Conservation (phyloP, 2,797 vertebrate species). For the Hephaestus fuliginosus region DNA sequence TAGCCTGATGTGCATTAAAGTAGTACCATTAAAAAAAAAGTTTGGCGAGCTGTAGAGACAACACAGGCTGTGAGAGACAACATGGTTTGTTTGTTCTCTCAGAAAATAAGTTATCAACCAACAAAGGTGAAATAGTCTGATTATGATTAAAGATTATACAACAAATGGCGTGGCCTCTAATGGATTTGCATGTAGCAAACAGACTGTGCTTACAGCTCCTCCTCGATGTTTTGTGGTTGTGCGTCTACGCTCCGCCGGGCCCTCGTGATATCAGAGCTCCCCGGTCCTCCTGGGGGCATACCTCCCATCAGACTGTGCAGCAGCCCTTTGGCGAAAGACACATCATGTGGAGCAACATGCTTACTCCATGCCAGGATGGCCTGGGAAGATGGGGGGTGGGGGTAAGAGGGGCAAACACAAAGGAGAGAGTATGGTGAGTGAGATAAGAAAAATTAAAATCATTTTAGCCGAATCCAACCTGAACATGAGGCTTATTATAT, state of each 20-base stretch:
- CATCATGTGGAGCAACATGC: slow-evolving; percentile 71
- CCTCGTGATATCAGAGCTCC: slow-evolving; percentile 23
- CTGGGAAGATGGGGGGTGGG: slow-evolving; percentile 56
- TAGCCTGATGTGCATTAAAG: background rate
- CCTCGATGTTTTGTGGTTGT: slow-evolving; percentile 72
- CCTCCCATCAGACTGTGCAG: slow-evolving; percentile 69
- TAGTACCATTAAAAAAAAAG: no score
- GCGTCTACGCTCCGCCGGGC: slow-evolving; percentile 50
- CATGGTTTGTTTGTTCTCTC: background rate
- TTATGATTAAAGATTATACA: no score
- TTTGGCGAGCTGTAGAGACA: background rate
- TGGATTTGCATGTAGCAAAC: background rate
- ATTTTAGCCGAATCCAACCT: background rate
- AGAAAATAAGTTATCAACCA: background rate
- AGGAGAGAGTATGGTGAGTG: background rate
- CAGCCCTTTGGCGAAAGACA: slow-evolving; percentile 71
- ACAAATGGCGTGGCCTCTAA: background rate
- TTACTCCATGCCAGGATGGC: slow-evolving; percentile 78
- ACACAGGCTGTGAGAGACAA: background rate
- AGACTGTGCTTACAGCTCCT: slow-evolving; percentile 79
- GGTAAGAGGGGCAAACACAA: background rate
- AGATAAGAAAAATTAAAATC: background rate
- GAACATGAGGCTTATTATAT: no score
- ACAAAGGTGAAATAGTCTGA: background rate
- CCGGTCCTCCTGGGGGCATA: slow-evolving; percentile 18